phyloP scores from a whole-genome alignment of 2,797 vertebrate genomes.

The Hylomyscus alleni region DNA sequence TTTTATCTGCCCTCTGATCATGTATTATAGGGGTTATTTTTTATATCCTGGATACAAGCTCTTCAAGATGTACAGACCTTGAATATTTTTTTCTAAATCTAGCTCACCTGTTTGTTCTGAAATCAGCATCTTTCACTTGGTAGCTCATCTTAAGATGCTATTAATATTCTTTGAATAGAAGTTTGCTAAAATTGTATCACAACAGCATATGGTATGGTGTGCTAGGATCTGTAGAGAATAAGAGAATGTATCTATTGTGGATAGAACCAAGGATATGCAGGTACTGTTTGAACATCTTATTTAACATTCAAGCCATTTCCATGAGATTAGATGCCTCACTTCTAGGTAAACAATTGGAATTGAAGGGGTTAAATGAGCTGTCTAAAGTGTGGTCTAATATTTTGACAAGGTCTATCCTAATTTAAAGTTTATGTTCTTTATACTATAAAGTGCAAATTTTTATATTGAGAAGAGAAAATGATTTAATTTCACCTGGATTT shows the following conservation, averaged over 20 bases:
- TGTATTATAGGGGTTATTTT: neutral
- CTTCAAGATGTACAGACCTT: neutral
- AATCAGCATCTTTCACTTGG: neutral
- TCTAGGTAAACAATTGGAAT: neutral
- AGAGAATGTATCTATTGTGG: neutral
- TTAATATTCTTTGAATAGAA: neutral
- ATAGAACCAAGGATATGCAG: neutral
- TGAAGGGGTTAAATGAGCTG: neutral
- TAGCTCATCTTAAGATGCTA: neutral
- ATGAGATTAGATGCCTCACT: neutral
- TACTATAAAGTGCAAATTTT: neutral
- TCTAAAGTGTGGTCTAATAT: neutral
- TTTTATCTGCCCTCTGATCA: neutral
- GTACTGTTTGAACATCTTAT: neutral
- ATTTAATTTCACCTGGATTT: slow-evolving; percentile 62
- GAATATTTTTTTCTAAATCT: neutral
- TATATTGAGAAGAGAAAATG: slow-evolving; percentile 53
- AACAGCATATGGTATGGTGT: neutral
- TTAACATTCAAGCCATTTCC: slow-evolving; percentile 17
- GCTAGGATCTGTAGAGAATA: neutral
- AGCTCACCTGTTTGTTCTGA: neutral
- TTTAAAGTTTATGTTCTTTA: slow-evolving; percentile 29
- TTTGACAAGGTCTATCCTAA: slow-evolving; percentile 43
- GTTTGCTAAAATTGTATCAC: neutral
- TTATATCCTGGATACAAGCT: neutral